Evolutionary conservation across 1,140 invertebrate species (phyloP).

Genomic region (Heliconius congener): DNA sequence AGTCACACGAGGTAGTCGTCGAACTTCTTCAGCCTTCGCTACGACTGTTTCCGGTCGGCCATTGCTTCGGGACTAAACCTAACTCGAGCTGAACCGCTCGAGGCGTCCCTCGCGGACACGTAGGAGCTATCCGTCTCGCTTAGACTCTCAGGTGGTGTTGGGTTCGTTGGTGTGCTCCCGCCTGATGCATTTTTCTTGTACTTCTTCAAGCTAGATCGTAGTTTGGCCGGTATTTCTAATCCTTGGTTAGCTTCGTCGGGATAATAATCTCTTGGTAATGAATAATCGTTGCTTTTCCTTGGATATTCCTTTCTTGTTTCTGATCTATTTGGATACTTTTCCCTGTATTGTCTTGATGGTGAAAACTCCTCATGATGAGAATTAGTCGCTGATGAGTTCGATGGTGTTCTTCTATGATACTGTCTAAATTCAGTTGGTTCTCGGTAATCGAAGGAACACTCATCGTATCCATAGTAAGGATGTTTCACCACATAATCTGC

Average conservation of each 20-base stretch:
- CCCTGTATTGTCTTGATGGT: conserved; percentile 60
- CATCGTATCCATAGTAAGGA: conserved; percentile 67
- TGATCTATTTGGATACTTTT: conserved; percentile 65
- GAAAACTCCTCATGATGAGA: conserved; percentile 9
- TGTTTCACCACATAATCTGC: conserved; percentile 71
- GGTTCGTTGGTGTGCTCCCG: conserved; percentile 90
- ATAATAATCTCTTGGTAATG: conserved; percentile 69
- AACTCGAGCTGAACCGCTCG: conserved; percentile 76
- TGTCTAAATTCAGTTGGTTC: conserved; percentile 50
- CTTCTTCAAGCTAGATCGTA: conserved; percentile 89
- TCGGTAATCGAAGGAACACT: conserved; percentile 64
- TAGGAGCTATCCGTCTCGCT: conserved; percentile 91
- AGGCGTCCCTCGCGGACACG: conserved; percentile 90
- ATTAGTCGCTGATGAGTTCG: conserved; percentile 62
- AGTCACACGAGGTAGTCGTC: conserved; percentile 79
- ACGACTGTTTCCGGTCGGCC: conserved; percentile 54
- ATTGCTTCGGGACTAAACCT: conserved; percentile 87
- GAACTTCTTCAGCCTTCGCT: conserved; percentile 77
- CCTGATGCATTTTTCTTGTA: conserved; percentile 81
- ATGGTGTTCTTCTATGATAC: conserved; percentile 58
- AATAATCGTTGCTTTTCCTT: conserved; percentile 75
- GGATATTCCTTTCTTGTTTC: conserved; percentile 79
- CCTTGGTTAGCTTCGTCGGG: conserved; percentile 86
- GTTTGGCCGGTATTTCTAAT: conserved; percentile 82
- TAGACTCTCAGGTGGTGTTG: conserved; percentile 91